Percentiles rank a stretch among this genome's conserved stretches.
Evolutionary conservation across 2,113 vertebrate species (phyloP).

Genomic region (Solea senegalensis): DNA sequence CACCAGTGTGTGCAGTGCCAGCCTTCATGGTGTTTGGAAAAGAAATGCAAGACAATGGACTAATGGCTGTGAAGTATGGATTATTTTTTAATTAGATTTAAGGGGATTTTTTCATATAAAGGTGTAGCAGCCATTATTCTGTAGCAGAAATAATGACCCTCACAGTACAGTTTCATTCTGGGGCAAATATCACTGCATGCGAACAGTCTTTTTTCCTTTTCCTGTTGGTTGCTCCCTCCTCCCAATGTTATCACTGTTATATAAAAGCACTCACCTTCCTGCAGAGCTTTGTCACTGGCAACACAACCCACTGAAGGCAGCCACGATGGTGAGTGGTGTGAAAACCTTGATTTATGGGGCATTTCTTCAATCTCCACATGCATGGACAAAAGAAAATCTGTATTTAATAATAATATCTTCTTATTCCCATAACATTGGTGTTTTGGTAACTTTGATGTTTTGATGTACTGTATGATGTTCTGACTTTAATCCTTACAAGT

Average conservation of each 20-base stretch:
- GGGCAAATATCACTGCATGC: background rate
- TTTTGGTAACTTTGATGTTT: too few species aligned
- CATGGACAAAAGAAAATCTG: too few species aligned
- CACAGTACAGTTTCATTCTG: background rate
- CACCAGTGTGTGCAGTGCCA: too few species aligned
- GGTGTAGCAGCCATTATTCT: background rate
- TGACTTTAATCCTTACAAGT: too few species aligned
- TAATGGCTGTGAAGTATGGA: too few species aligned
- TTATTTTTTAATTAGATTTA: too few species aligned
- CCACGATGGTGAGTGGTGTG: conserved; percentile 62
- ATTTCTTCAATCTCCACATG: background rate
- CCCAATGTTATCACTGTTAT: background rate
- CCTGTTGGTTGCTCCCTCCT: background rate
- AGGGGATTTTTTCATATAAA: too few species aligned
- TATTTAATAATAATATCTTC: too few species aligned
- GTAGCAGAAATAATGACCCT: background rate
- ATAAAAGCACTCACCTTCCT: conserved; percentile 44
- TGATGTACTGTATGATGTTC: too few species aligned
- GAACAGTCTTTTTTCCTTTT: background rate
- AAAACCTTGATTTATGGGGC: background rate
- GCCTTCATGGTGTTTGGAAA: too few species aligned
- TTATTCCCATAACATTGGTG: too few species aligned
- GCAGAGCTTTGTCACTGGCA: conserved; percentile 15
- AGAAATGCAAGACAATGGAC: too few species aligned
- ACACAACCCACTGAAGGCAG: conserved; percentile 41